A percentile compares a stretch with the other conserved stretches of the same genome.
Evolutionary conservation across 1,140 invertebrate genomes (phyloP).

Genomic region (Glomeris maerens): DNA sequence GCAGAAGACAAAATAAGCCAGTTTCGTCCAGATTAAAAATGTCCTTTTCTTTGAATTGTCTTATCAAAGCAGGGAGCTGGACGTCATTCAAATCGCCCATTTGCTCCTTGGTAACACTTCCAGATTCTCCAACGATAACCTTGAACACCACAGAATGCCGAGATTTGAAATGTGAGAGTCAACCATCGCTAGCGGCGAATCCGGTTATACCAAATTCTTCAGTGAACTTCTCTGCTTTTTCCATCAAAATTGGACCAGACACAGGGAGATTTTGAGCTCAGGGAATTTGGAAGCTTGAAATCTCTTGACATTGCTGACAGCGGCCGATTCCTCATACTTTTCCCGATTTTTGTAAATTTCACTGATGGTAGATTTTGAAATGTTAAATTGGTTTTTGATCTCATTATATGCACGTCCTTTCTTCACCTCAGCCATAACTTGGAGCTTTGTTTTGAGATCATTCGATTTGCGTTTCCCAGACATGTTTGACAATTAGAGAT

Average conservation of each 20-base stretch:
- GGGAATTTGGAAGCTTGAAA: not conserved
- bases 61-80: not conserved
- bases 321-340: not conserved
- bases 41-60: constrained; percentile 5
- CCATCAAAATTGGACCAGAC: constrained; percentile 3
- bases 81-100: constrained; percentile 2
- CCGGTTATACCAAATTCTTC: not conserved
- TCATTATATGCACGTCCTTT: not conserved
- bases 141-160: constrained; percentile 5
- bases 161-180: constrained; percentile 2
- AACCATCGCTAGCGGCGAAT: constrained; percentile 1
- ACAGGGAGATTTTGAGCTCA: not conserved
- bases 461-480: not conserved
- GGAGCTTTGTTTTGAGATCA: not conserved
- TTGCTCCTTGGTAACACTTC: constrained; percentile 1
- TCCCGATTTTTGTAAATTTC: not conserved
- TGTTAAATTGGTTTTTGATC: not conserved
- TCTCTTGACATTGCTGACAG: not conserved
- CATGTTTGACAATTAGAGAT: not conserved
- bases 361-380: not conserved
- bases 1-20: constrained; percentile 16
- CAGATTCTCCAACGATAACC: constrained; percentile 6
- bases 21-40: constrained; percentile 20
- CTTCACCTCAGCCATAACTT: not conserved
- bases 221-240: not conserved